A percentile compares a stretch with the other conserved stretches of the same genome.
These are phyloP conservation scores for Plumapathes pennacea DNA, from an alignment of 92 coral and sea anemone species.

Conservation along the genomic window DNA sequence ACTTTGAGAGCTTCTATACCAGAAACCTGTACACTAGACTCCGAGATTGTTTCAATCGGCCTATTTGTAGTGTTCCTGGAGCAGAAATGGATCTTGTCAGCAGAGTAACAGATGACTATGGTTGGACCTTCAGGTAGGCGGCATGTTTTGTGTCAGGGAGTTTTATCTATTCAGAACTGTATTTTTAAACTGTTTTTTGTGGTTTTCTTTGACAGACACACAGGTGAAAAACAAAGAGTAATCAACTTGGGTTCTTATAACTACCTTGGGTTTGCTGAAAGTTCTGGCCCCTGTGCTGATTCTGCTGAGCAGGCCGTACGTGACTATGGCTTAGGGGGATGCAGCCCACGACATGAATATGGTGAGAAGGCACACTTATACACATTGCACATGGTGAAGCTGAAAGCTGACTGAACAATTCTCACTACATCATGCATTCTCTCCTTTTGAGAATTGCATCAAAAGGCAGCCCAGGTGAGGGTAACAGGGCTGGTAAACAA, in stretches of 20 bases:
- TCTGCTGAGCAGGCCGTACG: conserved; percentile 68
- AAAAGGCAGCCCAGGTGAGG: no score
- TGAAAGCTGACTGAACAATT: no score
- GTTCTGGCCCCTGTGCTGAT: conserved; percentile 90
- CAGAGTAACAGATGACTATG: conserved; percentile 72
- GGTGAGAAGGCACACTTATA: conserved; percentile 41
- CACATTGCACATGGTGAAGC: not conserved
- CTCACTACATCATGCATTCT: no score
- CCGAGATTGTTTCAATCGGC: conserved; percentile 93
- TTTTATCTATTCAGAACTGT: not conserved
- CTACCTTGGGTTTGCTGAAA: conserved; percentile 95
- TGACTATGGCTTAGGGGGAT: conserved; percentile 73
- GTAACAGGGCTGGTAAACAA: no score
- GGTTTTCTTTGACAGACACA: conserved; percentile 56
- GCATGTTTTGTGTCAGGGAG: not conserved
- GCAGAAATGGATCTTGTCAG: conserved; percentile 74
- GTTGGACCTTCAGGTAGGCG: conserved; percentile 88
- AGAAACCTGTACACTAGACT: conserved; percentile 84
- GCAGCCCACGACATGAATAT: conserved; percentile 95
- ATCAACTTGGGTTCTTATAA: conserved; percentile 95
- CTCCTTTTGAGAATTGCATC: no score
- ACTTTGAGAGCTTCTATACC: conserved; percentile 96
- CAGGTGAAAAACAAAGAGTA: conserved; percentile 53
- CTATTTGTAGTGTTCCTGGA: conserved; percentile 92
- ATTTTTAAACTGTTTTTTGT: not conserved